Conservation (phyloP, 2,888 invertebrate genomes). For the Conistra vaccinii region DNA sequence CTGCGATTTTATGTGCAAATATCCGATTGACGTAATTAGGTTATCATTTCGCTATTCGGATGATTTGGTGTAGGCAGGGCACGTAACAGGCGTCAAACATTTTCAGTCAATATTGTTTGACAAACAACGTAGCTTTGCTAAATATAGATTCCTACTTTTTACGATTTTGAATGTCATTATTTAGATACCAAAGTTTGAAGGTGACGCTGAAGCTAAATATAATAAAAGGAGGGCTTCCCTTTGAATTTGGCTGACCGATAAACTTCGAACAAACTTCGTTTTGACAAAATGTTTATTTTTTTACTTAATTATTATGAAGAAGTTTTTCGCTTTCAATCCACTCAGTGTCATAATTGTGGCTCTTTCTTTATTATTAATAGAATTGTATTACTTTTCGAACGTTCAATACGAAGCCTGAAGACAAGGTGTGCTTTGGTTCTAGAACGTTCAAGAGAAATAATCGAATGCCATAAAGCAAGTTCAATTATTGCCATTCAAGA, state of each 20-base stretch:
- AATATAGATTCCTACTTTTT: constrained; percentile 21
- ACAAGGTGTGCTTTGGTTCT: neutral
- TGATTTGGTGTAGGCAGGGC: too few species aligned
- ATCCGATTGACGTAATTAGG: too few species aligned
- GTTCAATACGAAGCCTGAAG: neutral
- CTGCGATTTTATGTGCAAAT: too few species aligned
- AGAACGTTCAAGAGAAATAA: neutral
- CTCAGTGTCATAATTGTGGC: constrained; percentile 33
- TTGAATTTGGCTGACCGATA: constrained; percentile 33
- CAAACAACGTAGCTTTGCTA: neutral
- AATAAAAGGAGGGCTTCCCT: constrained; percentile 30
- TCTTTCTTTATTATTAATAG: constrained; percentile 18
- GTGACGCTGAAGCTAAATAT: neutral
- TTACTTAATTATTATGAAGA: constrained; percentile 16
- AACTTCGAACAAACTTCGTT: constrained; percentile 44
- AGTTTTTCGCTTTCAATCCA: constrained; percentile 41
- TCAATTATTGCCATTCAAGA: neutral
- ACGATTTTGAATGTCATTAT: constrained; percentile 17
- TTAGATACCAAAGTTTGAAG: constrained; percentile 25
- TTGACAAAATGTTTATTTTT: constrained; percentile 33
- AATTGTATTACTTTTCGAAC: neutral
- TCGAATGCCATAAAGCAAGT: neutral
- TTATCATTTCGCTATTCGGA: too few species aligned
- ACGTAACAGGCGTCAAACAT: neutral
- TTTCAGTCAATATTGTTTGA: constrained; percentile 3